phyloP scores from a whole-genome alignment of 2,113 vertebrate genomes.

The Atractosteus spatula region DNA sequence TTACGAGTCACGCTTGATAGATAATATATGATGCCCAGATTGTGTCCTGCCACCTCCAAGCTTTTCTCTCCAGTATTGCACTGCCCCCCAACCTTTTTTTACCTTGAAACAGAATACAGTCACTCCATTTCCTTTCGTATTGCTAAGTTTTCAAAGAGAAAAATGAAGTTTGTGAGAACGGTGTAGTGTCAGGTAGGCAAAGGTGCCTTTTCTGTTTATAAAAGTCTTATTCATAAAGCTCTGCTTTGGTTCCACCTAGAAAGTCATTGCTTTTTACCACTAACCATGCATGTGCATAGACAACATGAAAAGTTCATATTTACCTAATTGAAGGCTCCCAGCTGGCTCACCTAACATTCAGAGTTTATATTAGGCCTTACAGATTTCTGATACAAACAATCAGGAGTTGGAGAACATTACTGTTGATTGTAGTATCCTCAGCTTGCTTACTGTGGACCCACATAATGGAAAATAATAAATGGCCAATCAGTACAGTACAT shows the following conservation, averaged over 20 bases:
- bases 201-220: slow-evolving; percentile 23
- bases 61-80: slow-evolving; percentile 15
- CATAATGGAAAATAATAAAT: too few relatives aligned
- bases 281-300: too few relatives aligned
- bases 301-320: too few relatives aligned
- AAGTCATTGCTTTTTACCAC: slow-evolving; percentile 3
- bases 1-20: slow-evolving; percentile 53
- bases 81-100: slow-evolving; percentile 10
- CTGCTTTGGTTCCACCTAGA: slow-evolving; percentile 10
- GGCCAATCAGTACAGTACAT: too few relatives aligned
- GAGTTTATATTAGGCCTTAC: too few relatives aligned
- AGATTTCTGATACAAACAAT: too few relatives aligned
- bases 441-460: too few relatives aligned
- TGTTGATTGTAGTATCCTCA: too few relatives aligned
- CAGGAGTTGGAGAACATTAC: too few relatives aligned
- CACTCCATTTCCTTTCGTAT: slow-evolving; percentile 44
- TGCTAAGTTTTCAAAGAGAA: slow-evolving; percentile 44
- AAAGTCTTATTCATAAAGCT: slow-evolving; percentile 19
- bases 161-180: slow-evolving; percentile 49
- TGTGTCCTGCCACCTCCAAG: slow-evolving; percentile 20
- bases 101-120: slow-evolving; percentile 36
- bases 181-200: slow-evolving; percentile 45
- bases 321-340: too few relatives aligned
- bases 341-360: too few relatives aligned
- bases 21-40: slow-evolving; percentile 47